Evolutionary conservation across 1,140 invertebrate species (phyloP), one percentile per base, ranked within the genome.

Genomic region (Rhopalosiphum padi): DNA sequence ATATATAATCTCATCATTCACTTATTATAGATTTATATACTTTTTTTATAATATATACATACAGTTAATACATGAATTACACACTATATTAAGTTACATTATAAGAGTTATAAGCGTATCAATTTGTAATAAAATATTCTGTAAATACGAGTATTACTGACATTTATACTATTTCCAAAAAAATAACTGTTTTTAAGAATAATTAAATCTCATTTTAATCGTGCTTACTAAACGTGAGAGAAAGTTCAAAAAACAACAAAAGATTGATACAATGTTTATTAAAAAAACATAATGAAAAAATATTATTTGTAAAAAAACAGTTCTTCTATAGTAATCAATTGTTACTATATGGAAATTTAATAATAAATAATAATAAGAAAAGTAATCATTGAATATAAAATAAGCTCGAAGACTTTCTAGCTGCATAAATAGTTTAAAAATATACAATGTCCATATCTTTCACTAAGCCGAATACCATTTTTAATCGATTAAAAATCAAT

Each of bases 311-410:
- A 53, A 51, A 55, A 93, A 93, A 93, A 86, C 30, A 35, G 82
- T 51, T 90, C 23, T 90, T 90, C 60, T 68, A 41, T 60, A 85
- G 41, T 92, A 23, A 85, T 53, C 77, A 93, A 93, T 85, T 53
- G 48, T 53, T 85, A 55, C 22, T 21, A 25, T 23, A 86, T 48
- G 23, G 21, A 93, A 93, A 93, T 55, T 83, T 83, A 55, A 86
- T 53, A 93, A 86, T 93, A 93, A 55, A 86, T 53, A 93, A 86
- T 93, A 93, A 60, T 86, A 86, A n/a, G 43, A 82, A 93, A 93
- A 86, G 82, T 53, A 85, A 37, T 60, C 15, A 9, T 46, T 43
- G 25, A 41, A 37, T 25, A 53, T 5, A 86, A 7, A 86, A 86
- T 82, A 93, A 93, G 91, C 6, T 93, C 48, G 23, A 43, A 25